These are phyloP conservation scores for Apodemus sylvaticus DNA, from an alignment of 2,113 vertebrate genomes.

Conservation along the genomic window DNA sequence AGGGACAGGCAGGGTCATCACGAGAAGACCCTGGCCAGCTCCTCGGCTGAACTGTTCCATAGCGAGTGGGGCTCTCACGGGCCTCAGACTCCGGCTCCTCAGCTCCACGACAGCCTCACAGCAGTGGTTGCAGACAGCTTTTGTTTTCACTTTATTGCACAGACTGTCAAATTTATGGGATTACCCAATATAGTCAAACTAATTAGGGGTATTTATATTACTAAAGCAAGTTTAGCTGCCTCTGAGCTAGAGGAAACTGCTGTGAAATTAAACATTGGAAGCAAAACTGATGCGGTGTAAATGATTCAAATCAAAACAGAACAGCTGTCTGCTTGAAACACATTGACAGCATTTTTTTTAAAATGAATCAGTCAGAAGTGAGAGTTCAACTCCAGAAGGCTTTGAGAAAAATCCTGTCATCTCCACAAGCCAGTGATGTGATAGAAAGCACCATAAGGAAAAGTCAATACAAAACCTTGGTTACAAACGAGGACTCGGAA, in stretches of 20 bases:
- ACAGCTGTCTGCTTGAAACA: conserved; percentile 79
- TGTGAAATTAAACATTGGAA: conserved; percentile 80
- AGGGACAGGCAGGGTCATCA: conserved; percentile 27
- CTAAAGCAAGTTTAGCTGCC: conserved; percentile 74
- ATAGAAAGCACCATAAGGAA: conserved; percentile 58
- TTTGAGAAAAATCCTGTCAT: conserved; percentile 61
- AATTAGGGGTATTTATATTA: conserved; percentile 74
- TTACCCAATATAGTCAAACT: conserved; percentile 75
- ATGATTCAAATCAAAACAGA: conserved; percentile 79
- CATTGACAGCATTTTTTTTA: conserved; percentile 79
- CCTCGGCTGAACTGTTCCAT: conserved; percentile 17
- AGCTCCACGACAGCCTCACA: conserved; percentile 66
- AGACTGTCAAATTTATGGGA: conserved; percentile 67
- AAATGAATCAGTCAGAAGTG: conserved; percentile 78
- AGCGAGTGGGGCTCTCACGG: conserved; percentile 51
- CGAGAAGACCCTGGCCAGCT: neutral
- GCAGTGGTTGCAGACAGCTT: conserved; percentile 78
- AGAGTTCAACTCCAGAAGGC: conserved; percentile 75
- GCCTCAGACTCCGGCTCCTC: conserved; percentile 71
- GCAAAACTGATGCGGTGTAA: conserved; percentile 72
- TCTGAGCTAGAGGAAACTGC: conserved; percentile 80
- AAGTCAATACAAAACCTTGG: conserved; percentile 47
- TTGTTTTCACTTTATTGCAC: conserved; percentile 79
- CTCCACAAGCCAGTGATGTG: conserved; percentile 53
- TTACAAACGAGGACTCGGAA: conserved; percentile 9